phyloP scores from a whole-genome alignment of 2,797 vertebrate genomes.

The Setipinna tenuifilis region DNA sequence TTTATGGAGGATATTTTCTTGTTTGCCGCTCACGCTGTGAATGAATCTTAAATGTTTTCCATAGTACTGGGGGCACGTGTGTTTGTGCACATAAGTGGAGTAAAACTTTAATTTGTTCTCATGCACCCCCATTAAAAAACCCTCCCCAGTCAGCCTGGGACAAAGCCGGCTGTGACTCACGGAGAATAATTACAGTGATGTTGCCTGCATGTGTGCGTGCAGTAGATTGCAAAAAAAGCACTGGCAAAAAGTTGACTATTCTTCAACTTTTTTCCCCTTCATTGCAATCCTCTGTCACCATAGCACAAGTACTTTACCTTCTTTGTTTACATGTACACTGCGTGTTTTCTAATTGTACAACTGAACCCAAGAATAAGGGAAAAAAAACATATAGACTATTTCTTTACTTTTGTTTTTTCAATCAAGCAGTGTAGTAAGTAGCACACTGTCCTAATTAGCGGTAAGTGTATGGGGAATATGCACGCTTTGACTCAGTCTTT shows the following conservation, averaged over 20 bases:
- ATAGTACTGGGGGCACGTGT: slow-evolving; percentile 32
- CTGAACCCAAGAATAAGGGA: too few relatives aligned
- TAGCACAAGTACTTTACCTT: too few relatives aligned
- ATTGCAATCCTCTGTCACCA: too few relatives aligned
- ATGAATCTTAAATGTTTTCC: slow-evolving; percentile 54
- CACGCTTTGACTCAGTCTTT: background rate
- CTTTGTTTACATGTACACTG: too few relatives aligned
- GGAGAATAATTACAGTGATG: background rate
- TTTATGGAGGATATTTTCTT: slow-evolving; percentile 25
- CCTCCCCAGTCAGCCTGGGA: background rate
- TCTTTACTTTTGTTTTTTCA: too few relatives aligned
- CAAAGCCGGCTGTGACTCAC: background rate
- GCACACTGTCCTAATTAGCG: background rate
- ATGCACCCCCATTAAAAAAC: background rate
- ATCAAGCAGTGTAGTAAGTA: too few relatives aligned
- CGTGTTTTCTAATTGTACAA: too few relatives aligned
- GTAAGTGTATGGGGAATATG: background rate
- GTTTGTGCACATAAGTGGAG: slow-evolving; percentile 22
- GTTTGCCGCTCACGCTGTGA: slow-evolving; percentile 42
- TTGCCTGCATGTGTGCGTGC: background rate
- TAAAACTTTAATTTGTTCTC: slow-evolving; percentile 32
- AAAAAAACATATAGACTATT: too few relatives aligned
- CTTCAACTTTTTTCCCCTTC: background rate
- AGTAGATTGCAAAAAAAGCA: background rate
- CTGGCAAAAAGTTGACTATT: background rate